Percentiles rank a stretch among this genome's conserved stretches.
Evolutionary conservation across 30 jellyfish, hydroid and myxozoan species (phyloP).

Genomic region (Pelagia noctiluca): DNA sequence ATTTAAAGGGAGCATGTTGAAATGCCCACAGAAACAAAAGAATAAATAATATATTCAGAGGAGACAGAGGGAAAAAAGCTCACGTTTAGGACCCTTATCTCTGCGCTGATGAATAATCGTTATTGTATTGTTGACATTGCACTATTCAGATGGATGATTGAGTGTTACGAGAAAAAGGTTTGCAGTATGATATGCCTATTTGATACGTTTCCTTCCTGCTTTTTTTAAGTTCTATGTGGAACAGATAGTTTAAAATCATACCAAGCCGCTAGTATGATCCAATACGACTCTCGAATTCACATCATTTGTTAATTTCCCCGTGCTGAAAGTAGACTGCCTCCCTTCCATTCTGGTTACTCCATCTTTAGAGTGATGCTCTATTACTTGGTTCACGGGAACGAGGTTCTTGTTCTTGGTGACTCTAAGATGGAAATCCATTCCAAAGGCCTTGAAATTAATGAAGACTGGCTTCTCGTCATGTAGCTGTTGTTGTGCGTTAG

Average conservation of each 20-base stretch:
- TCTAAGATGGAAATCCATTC: constrained; percentile 64
- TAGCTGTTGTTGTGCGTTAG: constrained; percentile 20
- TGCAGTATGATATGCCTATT: not conserved
- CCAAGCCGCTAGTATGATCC: constrained; percentile 86
- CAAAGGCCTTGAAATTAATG: constrained; percentile 76
- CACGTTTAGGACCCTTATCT: too few relatives aligned
- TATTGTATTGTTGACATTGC: too few relatives aligned
- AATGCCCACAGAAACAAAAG: too few relatives aligned
- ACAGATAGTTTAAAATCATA: too few relatives aligned
- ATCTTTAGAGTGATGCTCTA: constrained; percentile 73
- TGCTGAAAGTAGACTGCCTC: constrained; percentile 50
- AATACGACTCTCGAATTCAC: constrained; percentile 73
- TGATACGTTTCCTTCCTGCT: too few relatives aligned
- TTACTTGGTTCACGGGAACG: constrained; percentile 65
- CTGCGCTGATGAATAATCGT: too few relatives aligned
- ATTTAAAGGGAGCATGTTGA: too few relatives aligned
- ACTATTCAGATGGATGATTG: too few relatives aligned
- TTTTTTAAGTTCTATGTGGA: too few relatives aligned
- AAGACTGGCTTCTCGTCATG: constrained; percentile 49
- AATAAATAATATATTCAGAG: too few relatives aligned
- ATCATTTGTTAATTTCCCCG: constrained; percentile 78
- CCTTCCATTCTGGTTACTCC: constrained; percentile 75
- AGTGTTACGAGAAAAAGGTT: too few relatives aligned
- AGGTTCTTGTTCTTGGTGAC: constrained; percentile 70
- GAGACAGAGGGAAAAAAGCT: too few relatives aligned